These are phyloP conservation scores for Polyodon spathula DNA, from an alignment of 2,113 vertebrate genomes.

Conservation along the genomic window DNA sequence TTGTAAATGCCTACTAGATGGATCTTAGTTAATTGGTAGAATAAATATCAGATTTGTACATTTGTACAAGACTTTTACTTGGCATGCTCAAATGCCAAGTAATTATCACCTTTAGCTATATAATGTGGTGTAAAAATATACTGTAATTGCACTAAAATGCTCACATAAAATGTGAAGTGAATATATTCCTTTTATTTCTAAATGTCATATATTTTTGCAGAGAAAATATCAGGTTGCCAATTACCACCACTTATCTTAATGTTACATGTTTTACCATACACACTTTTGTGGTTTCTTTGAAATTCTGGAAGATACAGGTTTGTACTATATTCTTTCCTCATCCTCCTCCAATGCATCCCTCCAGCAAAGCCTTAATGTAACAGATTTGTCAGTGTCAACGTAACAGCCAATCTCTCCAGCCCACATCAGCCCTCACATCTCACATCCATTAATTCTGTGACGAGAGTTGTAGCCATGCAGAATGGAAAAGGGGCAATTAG, in stretches of 20 bases:
- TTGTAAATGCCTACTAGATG: no score
- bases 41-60: no score
- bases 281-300: not conserved
- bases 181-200: no score
- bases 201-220: no score
- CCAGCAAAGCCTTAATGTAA: slow-evolving; percentile 61
- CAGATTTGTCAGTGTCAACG: slow-evolving; percentile 75
- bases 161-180: no score
- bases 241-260: not conserved
- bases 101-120: no score
- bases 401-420: slow-evolving; percentile 59
- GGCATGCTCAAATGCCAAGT: no score
- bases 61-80: no score
- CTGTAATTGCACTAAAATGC: no score
- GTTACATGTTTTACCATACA: not conserved
- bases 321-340: slow-evolving; percentile 4
- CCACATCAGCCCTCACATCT: slow-evolving; percentile 43
- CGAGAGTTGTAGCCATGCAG: not conserved
- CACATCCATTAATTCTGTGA: slow-evolving; percentile 42
- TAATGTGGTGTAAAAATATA: no score
- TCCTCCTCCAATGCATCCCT: slow-evolving; percentile 44
- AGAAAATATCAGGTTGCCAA: no score
- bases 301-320: not conserved
- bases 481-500: not conserved
- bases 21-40: no score